Conservation (phyloP, 2,113 vertebrate genomes). For the Pogonocichla stellata region DNA sequence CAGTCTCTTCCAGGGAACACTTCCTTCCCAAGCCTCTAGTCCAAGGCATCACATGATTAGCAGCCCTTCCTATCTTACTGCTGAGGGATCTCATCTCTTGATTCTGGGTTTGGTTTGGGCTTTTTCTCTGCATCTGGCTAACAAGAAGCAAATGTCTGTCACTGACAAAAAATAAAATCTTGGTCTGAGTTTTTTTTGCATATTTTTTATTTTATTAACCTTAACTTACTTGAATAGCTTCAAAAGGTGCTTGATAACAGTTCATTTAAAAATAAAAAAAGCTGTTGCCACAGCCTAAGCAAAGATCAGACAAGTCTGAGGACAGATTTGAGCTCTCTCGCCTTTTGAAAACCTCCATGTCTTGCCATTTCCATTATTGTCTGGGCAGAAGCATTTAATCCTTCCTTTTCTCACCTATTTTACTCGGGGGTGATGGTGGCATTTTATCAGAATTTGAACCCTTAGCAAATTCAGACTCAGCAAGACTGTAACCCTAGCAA, state of each 20-base stretch:
- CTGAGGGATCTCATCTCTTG: background rate
- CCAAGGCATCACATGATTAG: background rate
- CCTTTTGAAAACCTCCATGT: background rate
- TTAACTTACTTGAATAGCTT: background rate
- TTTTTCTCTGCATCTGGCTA: background rate
- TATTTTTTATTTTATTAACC: background rate
- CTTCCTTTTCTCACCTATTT: background rate
- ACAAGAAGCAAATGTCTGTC: background rate
- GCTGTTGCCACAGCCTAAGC: background rate
- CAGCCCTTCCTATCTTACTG: background rate
- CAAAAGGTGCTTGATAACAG: background rate
- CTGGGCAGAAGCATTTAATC: background rate
- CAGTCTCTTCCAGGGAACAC: background rate
- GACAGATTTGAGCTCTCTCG: background rate
- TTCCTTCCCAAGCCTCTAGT: background rate
- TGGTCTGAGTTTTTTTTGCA: background rate
- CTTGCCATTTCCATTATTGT: background rate
- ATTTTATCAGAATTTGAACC: background rate
- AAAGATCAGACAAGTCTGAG: background rate
- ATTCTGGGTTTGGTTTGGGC: background rate
- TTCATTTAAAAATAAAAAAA: background rate
- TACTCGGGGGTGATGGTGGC: background rate
- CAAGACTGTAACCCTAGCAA: background rate
- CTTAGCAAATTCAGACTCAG: background rate
- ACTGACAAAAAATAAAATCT: background rate